Conservation (phyloP, 2,797 vertebrate species). For the Adelosebastes latens region DNA sequence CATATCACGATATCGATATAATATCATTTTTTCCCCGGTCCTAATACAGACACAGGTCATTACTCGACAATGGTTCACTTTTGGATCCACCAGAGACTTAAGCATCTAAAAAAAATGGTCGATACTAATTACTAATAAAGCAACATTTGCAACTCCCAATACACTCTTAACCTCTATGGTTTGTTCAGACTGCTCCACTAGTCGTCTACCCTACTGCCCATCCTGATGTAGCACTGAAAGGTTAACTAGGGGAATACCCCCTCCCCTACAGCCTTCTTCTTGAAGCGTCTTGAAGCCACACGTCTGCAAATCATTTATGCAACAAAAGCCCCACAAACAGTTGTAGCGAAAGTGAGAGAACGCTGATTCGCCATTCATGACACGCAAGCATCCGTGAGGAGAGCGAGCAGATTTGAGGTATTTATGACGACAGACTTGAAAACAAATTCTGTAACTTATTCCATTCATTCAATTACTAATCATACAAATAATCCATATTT, state of each 20-base stretch:
- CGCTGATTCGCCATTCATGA: constrained; percentile 26
- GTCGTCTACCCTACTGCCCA: background rate
- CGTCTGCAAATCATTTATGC: constrained; percentile 38
- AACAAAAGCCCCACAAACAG: constrained; percentile 42
- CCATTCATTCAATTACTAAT: background rate
- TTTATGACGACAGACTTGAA: background rate
- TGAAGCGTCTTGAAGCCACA: constrained; percentile 4
- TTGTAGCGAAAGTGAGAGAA: constrained; percentile 42
- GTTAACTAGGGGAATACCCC: constrained; percentile 38
- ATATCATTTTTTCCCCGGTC: fast-evolving
- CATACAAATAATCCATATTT: background rate
- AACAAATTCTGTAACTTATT: background rate
- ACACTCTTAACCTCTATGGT: background rate
- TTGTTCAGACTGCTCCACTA: background rate
- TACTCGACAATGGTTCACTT: background rate
- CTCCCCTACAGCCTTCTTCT: constrained; percentile 11
- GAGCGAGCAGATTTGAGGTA: constrained; percentile 4
- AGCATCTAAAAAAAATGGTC: background rate
- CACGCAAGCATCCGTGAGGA: constrained; percentile 23
- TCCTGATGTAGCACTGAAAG: background rate
- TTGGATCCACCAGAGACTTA: background rate
- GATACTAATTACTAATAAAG: background rate
- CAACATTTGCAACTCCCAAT: background rate
- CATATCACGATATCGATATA: no score
- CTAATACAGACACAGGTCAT: background rate